Base-by-base conservation (phyloP, 2,113 vertebrate species). In the Chamaea fasciata region DNA sequence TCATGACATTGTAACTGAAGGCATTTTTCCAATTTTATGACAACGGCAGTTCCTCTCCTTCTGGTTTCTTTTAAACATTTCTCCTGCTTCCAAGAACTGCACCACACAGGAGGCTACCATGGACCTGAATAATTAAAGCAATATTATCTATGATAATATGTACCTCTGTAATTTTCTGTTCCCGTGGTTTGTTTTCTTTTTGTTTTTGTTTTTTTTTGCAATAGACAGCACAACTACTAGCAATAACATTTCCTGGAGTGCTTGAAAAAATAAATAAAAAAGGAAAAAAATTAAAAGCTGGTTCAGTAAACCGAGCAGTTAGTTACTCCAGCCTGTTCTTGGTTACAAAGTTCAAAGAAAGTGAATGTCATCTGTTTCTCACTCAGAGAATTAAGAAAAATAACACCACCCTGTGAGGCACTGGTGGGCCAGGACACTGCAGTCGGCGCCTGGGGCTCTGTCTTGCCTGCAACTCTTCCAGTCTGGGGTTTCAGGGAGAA, bases 71-170 rank as follows among this genome's bases (percentile, higher is more conserved):
- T 68, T 85, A 56, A 89, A 90, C 60, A 64, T 82, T 69, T 90
- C 86, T 94, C 44, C 64, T 87, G 64, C 86, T 91, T 79, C 78
- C 70, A 93, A 78, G 85, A 94, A 80, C 77, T 92, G 70, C 91
- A 91, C 52, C 49, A 80, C 70, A 83, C 83, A 80, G 86, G 46
- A 94, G 67, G 55, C 90, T 95, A 93, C 81, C 0, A 0, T 80
- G 81, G 76, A 89, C 75, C 86, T 78, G 60, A 92, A 90, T 92
- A 93, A 93, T 55, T 65, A 77, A 90, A 97, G 92, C 95, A 96
- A 96, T 97, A 95, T 96, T 96, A 94, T 93, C 85, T 94, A 49
- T 91, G 91, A 92, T 96, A 94, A 95, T 93, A 91, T 74, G 86
- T 92, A 87, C 81, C 95, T 93, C 88, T 80, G 37, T 86, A 85